Evolutionary conservation across 2,113 vertebrate species (phyloP), one percentile per base, ranked within the genome.

Genomic region (Ameiurus melas): DNA sequence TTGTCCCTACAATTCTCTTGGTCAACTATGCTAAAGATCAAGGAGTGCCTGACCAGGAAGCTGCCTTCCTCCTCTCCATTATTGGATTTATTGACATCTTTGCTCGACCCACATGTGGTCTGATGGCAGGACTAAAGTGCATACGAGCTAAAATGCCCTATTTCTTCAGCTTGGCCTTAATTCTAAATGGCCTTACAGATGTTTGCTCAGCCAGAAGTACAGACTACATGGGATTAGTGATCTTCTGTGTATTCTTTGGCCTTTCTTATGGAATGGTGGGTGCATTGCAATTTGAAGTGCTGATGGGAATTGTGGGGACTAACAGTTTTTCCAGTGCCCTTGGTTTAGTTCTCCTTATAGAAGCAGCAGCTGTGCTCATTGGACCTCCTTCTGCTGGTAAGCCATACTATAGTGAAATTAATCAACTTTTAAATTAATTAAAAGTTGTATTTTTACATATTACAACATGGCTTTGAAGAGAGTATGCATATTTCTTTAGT

Each of bases 251-350:
- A 93, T 99, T 99, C 93, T 99, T 98, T 62, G 98, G 98, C 86
- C 92, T 99, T 91, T 99, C 98, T 84, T 99, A 99, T 0, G 98
- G 98, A 87, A 99, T 99, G 98, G 97, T 99, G 92, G 98, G 98
- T 0, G 98, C 98, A 0, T 95, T 99, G 88, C 98, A 99, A 93
- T 99, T 99, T 80, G 98, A 99, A 94, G 97, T 99, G 89, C 96
- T 99, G 83, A 99, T 99, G 98, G 92, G 97, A 22, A 96, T 99
- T 0, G 97, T 99, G 83, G 98, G 97, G 10, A 98, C 97, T 0
- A 94, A 96, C 66, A 96, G 94, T 90, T 99, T 99, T 93, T 94
- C 98, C 94, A 99, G 98, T 3, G 98, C 98, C 88, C 97, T 99
- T 0, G 98, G 98, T 79, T 96, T 99, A 16, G 98, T 99, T 71